Percentiles rank a stretch among this genome's conserved stretches.
phyloP scores from a whole-genome alignment of 1,140 invertebrate species.

The Metaphire vulgaris region DNA sequence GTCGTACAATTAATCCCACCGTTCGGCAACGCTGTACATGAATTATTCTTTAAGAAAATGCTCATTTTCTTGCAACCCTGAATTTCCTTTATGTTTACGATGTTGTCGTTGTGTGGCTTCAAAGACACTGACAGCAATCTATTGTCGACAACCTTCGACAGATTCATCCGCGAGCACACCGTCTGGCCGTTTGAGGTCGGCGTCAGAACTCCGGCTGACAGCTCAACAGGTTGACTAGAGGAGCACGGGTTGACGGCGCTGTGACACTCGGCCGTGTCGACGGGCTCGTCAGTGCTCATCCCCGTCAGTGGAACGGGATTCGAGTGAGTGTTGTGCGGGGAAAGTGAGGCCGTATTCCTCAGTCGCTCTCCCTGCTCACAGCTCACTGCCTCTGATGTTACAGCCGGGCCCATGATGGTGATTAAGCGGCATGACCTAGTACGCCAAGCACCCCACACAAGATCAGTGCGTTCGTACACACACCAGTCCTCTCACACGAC shows the following conservation, averaged over 20 bases:
- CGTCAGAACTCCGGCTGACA: neutral
- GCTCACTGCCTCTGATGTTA: neutral
- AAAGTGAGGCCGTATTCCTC: neutral
- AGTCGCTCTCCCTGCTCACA: neutral
- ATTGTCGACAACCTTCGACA: neutral
- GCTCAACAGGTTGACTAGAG: neutral
- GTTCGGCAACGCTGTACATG: neutral
- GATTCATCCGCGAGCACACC: neutral
- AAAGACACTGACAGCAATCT: neutral
- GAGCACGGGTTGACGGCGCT: neutral
- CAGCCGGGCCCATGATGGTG: neutral
- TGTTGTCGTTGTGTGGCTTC: neutral
- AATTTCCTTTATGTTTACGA: neutral
- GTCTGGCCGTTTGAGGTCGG: neutral
- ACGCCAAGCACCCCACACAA: neutral
- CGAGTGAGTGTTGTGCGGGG: neutral
- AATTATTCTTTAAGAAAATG: neutral
- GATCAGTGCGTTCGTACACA: no score
- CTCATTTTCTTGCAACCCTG: neutral
- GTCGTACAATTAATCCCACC: neutral
- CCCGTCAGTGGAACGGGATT: neutral
- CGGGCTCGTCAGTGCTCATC: neutral
- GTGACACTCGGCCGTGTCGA: neutral
- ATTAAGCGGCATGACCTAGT: neutral
- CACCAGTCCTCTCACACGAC: no score